Evolutionary conservation across 2,113 vertebrate species (phyloP).

Genomic region (Phrynocephalus versicolor): DNA sequence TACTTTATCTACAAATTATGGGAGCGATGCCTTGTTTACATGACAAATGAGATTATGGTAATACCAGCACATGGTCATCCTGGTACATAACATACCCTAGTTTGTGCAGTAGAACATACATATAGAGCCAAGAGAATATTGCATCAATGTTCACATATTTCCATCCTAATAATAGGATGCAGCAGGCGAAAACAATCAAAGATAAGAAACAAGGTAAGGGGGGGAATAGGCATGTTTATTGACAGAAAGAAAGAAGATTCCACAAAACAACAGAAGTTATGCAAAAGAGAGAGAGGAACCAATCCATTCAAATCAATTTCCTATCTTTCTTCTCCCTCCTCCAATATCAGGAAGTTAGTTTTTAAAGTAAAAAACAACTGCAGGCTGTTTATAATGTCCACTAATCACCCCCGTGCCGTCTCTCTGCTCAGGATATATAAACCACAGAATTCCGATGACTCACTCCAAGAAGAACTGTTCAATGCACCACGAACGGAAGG

Average conservation of each 20-base stretch:
- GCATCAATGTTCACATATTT: not conserved
- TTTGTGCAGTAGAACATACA: not conserved
- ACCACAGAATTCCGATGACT: conserved; percentile 84
- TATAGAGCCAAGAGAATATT: not conserved
- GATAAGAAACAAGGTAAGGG: not conserved
- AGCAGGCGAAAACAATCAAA: not conserved
- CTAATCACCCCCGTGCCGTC: conserved; percentile 65
- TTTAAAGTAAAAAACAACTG: conserved; percentile 13
- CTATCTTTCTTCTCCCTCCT: conserved; percentile 57
- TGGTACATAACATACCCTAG: not conserved
- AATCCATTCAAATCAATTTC: conserved; percentile 33
- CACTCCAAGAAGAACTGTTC: conserved; percentile 72
- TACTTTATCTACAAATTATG: too few species aligned
- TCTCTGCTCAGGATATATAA: conserved; percentile 80
- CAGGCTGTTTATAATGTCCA: conserved; percentile 61
- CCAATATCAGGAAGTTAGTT: conserved; percentile 2
- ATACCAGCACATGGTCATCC: not conserved
- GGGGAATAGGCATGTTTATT: not conserved
- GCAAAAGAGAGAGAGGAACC: conserved; percentile 34
- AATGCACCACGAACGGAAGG: conserved; percentile 77
- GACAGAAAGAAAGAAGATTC: not conserved
- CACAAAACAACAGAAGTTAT: conserved; percentile 7
- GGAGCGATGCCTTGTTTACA: not conserved
- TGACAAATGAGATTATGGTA: not conserved
- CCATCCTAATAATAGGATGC: not conserved